Base-by-base conservation (phyloP, 2,888 invertebrate species). In the Leptodirus hochenwartii region DNA sequence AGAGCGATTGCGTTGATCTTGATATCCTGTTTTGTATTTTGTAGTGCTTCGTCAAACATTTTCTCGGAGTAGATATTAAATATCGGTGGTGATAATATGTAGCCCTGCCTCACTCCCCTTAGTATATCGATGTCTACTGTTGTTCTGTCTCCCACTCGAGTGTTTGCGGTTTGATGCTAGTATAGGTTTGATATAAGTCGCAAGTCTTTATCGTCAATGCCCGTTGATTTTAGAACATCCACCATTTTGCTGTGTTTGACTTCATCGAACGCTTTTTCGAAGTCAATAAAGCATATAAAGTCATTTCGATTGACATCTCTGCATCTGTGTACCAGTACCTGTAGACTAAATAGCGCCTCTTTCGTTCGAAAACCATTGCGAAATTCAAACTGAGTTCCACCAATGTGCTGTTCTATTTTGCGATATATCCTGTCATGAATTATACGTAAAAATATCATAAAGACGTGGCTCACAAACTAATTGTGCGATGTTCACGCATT, bases 351-450 rank as follows among this genome's bases (percentile, higher is more conserved):
- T 4, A 38, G 30, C 11, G 36, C 36, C 25, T 39, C 37, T 32
- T 36, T 31, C 17, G 37, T 39, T 25, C 35, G 34, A 11, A 34
- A 22, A 8, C 32, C 32, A 9, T 38, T 31, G 6, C 29, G 16
- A 25, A 42, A 41, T 4, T 37, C 41, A 36, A 43, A 43, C 29
- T 40, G 39, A 16, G 35, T 37, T 5, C 30, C 20, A 14, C 31
- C 28, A 22, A 41, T 38, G 29, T 37, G 26, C 24, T 25, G 24
- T 34, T 39, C 36, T 4, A 22, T 16, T 30, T 25, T 35, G 9
- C 14, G 23, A 22, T 35, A 38, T 10, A 39, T 35, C 26, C 34
- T 23, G 11, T 30, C 11, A 14, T 37, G 37, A 9, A 41, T 34
- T n/a, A 40, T 33, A 13, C 29, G 33, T 8, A 41, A 27, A 11